A percentile compares a stretch with the other conserved stretches of the same genome.
phyloP scores from a whole-genome alignment of 2,797 vertebrate species.

The Pseudochirops corinnae region DNA sequence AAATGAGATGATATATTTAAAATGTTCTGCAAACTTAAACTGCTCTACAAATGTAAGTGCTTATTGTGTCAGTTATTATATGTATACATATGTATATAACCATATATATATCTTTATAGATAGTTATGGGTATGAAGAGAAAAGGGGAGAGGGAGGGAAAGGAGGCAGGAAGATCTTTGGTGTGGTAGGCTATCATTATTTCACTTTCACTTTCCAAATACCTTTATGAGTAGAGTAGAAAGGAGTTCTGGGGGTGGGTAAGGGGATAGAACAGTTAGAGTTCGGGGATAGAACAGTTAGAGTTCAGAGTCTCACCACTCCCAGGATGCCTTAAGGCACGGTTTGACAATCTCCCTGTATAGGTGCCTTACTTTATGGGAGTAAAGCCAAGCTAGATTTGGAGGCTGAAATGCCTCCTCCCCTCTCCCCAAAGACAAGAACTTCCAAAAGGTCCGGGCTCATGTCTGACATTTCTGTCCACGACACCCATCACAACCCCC shows the following conservation, averaged over 20 bases:
- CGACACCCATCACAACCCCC: neutral
- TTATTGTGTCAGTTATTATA: neutral
- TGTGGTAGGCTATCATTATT: neutral
- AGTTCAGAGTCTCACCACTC: neutral
- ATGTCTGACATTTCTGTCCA: neutral
- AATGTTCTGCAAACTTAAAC: neutral
- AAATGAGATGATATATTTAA: neutral
- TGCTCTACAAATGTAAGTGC: neutral
- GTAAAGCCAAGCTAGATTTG: neutral
- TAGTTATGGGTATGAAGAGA: neutral
- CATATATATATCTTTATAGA: neutral
- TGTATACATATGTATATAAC: too few relatives aligned
- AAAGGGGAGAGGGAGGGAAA: neutral
- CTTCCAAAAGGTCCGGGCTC: neutral
- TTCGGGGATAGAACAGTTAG: conserved; percentile 3
- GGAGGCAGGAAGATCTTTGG: neutral
- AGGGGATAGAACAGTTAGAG: neutral
- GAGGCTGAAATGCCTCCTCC: neutral
- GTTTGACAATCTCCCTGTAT: conserved; percentile 16
- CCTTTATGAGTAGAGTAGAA: conserved; percentile 12
- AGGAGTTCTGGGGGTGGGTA: neutral
- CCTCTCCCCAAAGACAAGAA: neutral
- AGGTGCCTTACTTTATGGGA: neutral
- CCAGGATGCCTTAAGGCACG: neutral
- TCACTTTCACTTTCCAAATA: neutral